Evolutionary conservation across 30 jellyfish, hydroid and myxozoan genomes (phyloP).

Genomic region (Chironex yamaguchii): DNA sequence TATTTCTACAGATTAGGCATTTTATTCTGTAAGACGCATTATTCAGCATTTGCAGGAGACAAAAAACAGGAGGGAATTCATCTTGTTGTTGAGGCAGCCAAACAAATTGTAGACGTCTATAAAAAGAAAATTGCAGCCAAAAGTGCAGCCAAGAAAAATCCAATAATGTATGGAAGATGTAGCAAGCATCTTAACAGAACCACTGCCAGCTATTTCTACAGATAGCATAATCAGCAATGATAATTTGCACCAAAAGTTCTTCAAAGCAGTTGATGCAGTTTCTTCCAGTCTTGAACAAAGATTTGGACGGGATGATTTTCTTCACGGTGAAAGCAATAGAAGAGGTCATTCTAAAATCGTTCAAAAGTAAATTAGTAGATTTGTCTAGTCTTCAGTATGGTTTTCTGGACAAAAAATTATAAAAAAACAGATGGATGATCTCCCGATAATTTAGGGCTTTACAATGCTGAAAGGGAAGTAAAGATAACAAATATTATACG

Average conservation of each 20-base stretch:
- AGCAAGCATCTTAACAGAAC: no score
- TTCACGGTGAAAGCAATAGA: no score
- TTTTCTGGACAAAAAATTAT: neutral
- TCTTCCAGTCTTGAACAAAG: no score
- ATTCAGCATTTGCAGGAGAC: neutral
- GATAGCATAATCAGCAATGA: no score
- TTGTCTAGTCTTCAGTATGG: neutral
- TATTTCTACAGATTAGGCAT: neutral
- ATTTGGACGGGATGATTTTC: no score
- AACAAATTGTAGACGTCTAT: neutral
- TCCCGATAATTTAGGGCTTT: conserved; percentile 15
- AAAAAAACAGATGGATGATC: conserved; percentile 1
- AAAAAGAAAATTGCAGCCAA: neutral
- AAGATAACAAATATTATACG: neutral
- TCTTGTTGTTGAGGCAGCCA: neutral
- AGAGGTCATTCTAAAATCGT: no score
- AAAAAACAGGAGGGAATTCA: neutral
- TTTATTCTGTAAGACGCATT: neutral
- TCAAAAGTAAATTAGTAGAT: neutral
- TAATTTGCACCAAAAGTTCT: no score
- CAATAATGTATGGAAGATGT: no score
- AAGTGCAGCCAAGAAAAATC: neutral
- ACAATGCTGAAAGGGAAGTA: neutral
- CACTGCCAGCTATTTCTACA: no score
- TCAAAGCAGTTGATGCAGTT: no score